phyloP scores from a whole-genome alignment of 1,140 invertebrate genomes.

The Diabrotica virgifera region DNA sequence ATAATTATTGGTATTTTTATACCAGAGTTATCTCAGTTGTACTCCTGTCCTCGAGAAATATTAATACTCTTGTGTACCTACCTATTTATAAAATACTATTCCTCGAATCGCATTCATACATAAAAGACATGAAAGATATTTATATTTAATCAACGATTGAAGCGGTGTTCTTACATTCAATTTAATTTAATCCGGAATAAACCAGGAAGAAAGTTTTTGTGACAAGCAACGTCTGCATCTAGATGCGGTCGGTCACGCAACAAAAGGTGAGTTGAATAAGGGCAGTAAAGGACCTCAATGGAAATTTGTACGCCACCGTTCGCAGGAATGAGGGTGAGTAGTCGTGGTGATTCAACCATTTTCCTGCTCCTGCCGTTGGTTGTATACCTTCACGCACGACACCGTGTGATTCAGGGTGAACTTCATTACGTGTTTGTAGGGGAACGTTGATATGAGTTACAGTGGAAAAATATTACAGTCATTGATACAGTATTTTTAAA shows the following conservation, averaged over 20 bases:
- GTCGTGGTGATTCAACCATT: slow-evolving; percentile 30
- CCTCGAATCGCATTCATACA: too few relatives aligned
- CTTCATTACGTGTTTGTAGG: slow-evolving; percentile 8
- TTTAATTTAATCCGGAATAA: slow-evolving; percentile 12
- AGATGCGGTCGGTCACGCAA: slow-evolving; percentile 30
- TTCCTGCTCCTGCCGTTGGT: slow-evolving; percentile 9
- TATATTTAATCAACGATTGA: too few relatives aligned
- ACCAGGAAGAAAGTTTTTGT: slow-evolving; percentile 13
- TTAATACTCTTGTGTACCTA: too few relatives aligned
- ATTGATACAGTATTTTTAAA: too few relatives aligned
- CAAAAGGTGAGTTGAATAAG: slow-evolving; percentile 33
- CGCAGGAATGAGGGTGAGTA: slow-evolving; percentile 30
- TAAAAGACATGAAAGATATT: too few relatives aligned
- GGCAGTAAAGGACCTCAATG: slow-evolving; percentile 29
- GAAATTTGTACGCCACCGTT: slow-evolving; percentile 24
- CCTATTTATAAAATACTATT: too few relatives aligned
- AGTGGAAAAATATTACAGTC: background rate
- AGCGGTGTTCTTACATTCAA: background rate
- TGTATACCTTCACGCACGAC: slow-evolving; percentile 13
- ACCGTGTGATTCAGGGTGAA: slow-evolving; percentile 10
- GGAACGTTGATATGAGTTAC: background rate
- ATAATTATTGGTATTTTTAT: too few relatives aligned
- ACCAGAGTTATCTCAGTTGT: too few relatives aligned
- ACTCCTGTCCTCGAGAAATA: too few relatives aligned
- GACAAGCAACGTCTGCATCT: slow-evolving; percentile 4